Base-by-base conservation (phyloP, 2,797 vertebrate genomes). In the Phrynocephalus vlangalii region DNA sequence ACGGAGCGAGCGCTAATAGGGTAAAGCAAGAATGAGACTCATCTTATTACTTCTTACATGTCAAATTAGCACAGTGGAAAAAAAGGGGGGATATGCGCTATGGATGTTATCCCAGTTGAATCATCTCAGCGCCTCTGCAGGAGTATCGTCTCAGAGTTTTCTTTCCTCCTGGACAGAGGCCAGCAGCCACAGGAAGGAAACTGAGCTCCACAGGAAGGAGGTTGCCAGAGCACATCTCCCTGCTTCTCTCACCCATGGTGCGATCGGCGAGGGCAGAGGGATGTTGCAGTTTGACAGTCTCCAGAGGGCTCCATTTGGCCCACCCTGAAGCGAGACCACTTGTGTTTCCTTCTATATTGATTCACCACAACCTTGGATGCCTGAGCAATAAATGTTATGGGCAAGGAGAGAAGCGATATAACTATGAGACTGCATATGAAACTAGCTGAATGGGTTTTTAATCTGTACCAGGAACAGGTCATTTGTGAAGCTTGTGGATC, bases 51-150 rank as follows among this genome's bases (percentile, higher is more conserved):
- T 75, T 66, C 80, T 92, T 95, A 89, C 88, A 89, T 83, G 94
- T 96, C 94, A 96, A 95, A 96, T 96, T 96, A 96, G 66, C 79
- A 79, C 56, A 78, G 67, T 91, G 89, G 91, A 85, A 91, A 94
- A 94, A 44, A 44, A 1, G 38, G 38, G 88, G 72, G 82, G 66
- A 91, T 90, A 50, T 77, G 28, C 0, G 0, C 82, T 71, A 76
- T 1, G 0, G 83, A 83, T 60, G 84, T 1, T 28, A 85, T 86
- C 90, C 91, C 75, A 33, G 89, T 86, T 89, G 87, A 88, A 71
- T 94, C 89, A 83, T 77, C 0, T 0, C 0, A 2, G 33, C 2
- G 2, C 81, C 38, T 87, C 92, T 84, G 30, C 82, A 50, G 50
- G 82, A 92, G 79, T 24, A 77, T 60, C 24, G 7, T 30, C 67